phyloP scores from a whole-genome alignment of 30 jellyfish, hydroid and myxozoan species.

The Catostylus mosaicus region DNA sequence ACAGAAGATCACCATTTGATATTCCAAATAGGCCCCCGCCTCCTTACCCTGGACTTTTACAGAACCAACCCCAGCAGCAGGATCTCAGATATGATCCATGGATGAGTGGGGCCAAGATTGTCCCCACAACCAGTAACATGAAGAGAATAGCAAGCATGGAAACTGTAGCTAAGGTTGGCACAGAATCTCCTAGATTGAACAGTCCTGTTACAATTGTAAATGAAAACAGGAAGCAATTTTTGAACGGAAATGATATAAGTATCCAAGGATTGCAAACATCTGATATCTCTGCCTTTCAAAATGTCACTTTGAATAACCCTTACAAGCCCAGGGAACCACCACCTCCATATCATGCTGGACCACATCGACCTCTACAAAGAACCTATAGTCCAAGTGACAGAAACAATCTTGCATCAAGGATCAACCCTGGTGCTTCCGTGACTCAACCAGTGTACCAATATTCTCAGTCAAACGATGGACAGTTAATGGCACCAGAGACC shows the following conservation, averaged over 20 bases:
- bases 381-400: constrained; percentile 65
- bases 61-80: constrained; percentile 23
- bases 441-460: constrained; percentile 12
- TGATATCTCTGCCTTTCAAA: constrained; percentile 72
- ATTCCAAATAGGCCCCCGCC: constrained; percentile 96
- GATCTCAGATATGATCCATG: constrained; percentile 46
- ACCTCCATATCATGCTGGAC: constrained; percentile 51
- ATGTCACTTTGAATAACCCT: constrained; percentile 10
- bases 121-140: constrained; percentile 38
- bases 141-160: constrained; percentile 78
- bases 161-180: constrained; percentile 47
- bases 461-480: constrained; percentile 23
- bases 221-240: constrained; percentile 60
- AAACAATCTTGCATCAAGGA: constrained; percentile 20
- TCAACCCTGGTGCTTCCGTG: constrained; percentile 10
- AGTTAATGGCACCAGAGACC: constrained; percentile 25
- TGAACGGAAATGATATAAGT: constrained; percentile 19
- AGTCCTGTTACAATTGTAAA: constrained; percentile 68
- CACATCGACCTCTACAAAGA: constrained; percentile 54
- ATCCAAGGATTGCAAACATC: constrained; percentile 11
- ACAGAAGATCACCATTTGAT: constrained; percentile 43
- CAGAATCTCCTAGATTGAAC: constrained; percentile 49
- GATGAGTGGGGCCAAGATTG: constrained; percentile 34
- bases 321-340: constrained; percentile 46
- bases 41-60: constrained; percentile 92